A percentile compares a stretch with the other conserved stretches of the same genome.
Evolutionary conservation across 2,113 vertebrate species (phyloP).

Genomic region (Erinaceus europaeus): DNA sequence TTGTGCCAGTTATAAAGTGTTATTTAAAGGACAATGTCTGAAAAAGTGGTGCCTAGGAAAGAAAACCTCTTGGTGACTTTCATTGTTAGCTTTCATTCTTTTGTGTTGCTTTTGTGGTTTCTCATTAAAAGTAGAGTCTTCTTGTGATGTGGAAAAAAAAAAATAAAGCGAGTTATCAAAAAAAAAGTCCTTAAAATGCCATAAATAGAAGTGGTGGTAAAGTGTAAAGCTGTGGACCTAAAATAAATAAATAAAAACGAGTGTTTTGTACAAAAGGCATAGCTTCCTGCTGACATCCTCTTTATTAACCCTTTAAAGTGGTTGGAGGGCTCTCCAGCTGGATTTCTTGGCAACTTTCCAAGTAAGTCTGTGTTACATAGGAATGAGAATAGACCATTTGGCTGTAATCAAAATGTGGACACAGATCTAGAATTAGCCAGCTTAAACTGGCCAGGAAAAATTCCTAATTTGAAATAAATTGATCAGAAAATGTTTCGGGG

Average conservation of each 20-base stretch:
- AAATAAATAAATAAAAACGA: background rate
- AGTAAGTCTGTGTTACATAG: background rate
- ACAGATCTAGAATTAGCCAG: conserved; percentile 53
- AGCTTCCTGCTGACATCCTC: background rate
- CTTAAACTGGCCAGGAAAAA: conserved; percentile 50
- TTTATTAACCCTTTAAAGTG: background rate
- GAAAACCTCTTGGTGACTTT: conserved; percentile 39
- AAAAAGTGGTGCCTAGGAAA: conserved; percentile 2
- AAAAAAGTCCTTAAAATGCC: background rate
- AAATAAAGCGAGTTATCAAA: conserved; percentile 2
- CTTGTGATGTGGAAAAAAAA: conserved; percentile 11
- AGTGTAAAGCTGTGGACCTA: conserved; percentile 5
- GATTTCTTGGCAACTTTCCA: background rate
- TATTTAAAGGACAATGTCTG: conserved; percentile 11
- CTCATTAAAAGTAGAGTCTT: background rate
- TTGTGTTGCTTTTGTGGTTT: conserved; percentile 47
- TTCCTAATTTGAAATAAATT: conserved; percentile 12
- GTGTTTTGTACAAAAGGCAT: conserved; percentile 16
- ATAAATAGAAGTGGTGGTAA: conserved; percentile 19
- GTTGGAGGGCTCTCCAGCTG: background rate
- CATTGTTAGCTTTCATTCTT: conserved; percentile 36
- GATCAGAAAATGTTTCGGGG: background rate
- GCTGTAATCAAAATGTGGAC: conserved; percentile 53
- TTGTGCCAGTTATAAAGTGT: background rate
- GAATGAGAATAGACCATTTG: background rate